phyloP scores from a whole-genome alignment of 1,140 invertebrate genomes.

The Euglossa dilemma region DNA sequence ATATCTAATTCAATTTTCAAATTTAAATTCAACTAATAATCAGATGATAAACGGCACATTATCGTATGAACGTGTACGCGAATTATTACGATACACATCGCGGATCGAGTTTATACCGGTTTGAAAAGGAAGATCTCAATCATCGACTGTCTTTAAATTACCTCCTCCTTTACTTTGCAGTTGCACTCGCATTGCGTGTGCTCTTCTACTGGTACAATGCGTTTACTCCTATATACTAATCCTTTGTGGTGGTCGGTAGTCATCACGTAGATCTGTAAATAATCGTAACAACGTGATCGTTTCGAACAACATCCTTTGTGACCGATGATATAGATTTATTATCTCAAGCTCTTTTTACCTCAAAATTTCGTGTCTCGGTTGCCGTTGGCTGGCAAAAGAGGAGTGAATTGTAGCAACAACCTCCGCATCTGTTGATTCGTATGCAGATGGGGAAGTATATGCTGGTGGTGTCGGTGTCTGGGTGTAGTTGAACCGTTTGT shows the following conservation, averaged over 20 bases:
- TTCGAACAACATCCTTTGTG: neutral
- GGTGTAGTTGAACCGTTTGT: conserved; percentile 80
- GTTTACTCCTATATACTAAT: conserved; percentile 58
- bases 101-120: conserved; percentile 14
- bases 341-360: conserved; percentile 70
- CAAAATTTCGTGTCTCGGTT: conserved; percentile 77
- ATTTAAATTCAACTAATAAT: no score
- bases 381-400: conserved; percentile 85
- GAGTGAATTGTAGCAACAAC: conserved; percentile 86
- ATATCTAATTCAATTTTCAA: neutral
- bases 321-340: neutral
- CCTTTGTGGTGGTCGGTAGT: neutral
- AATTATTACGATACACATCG: neutral
- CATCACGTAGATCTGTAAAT: conserved; percentile 46
- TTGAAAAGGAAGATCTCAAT: conserved; percentile 57
- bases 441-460: conserved; percentile 87
- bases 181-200: conserved; percentile 85
- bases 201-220: conserved; percentile 83
- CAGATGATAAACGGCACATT: neutral
- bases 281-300: neutral
- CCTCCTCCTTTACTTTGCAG: conserved; percentile 83
- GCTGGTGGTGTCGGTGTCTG: conserved; percentile 80
- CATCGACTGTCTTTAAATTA: conserved; percentile 73
- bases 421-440: conserved; percentile 86
- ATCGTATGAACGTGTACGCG: conserved; percentile 1